Conservation (phyloP, 2,888 invertebrate genomes). For the Heliconius ismenius region DNA sequence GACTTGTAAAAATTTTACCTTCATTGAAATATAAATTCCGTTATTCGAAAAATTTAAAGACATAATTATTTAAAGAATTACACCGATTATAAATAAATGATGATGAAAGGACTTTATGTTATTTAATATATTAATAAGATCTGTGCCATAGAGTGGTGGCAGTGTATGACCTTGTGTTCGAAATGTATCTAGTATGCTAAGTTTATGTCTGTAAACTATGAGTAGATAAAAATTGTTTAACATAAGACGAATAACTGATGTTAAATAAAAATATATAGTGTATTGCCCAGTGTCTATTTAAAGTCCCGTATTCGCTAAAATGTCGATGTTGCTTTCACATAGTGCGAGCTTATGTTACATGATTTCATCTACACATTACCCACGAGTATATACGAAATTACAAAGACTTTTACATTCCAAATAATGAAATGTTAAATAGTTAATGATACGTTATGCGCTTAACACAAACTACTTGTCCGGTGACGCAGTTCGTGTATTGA, state of each 20-base stretch:
- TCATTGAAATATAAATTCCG: constrained; percentile 27
- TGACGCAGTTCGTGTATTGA: constrained; percentile 70
- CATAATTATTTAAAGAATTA: constrained; percentile 31
- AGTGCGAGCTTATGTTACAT: constrained; percentile 61
- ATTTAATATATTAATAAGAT: constrained; percentile 66
- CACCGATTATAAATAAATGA: constrained; percentile 35
- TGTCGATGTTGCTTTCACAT: constrained; percentile 52
- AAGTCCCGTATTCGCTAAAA: constrained; percentile 48
- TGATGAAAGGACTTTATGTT: constrained; percentile 60
- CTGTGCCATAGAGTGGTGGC: constrained; percentile 80
- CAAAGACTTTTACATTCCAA: constrained; percentile 73
- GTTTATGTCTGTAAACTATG: constrained; percentile 72
- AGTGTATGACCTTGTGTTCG: constrained; percentile 71
- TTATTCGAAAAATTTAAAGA: constrained; percentile 35
- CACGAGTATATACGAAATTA: constrained; percentile 50
- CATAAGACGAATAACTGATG: constrained; percentile 63
- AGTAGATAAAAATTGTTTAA: constrained; percentile 68
- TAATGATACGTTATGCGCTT: constrained; percentile 70
- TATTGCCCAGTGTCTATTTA: constrained; percentile 56
- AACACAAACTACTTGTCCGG: constrained; percentile 67
- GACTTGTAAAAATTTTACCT: constrained; percentile 12
- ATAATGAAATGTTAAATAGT: constrained; percentile 61
- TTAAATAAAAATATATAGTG: constrained; percentile 46
- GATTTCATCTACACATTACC: constrained; percentile 39
- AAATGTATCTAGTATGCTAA: constrained; percentile 71